Conservation (phyloP, 2,113 vertebrate species). For the Zootoca vivipara region DNA sequence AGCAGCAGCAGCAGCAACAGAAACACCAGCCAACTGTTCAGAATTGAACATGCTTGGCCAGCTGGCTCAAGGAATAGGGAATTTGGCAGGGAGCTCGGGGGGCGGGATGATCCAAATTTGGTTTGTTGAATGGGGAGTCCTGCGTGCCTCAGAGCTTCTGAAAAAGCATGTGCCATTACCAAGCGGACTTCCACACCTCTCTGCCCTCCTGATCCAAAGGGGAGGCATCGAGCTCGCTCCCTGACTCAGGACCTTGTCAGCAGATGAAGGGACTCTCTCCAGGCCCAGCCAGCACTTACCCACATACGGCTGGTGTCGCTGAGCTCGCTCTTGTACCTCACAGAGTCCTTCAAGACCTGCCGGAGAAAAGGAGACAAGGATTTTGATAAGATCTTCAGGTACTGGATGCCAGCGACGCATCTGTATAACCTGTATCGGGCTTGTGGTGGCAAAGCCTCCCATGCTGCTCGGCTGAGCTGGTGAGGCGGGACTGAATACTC, state of each 20-base stretch:
- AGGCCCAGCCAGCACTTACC: constrained; percentile 76
- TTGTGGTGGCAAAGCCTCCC: not conserved
- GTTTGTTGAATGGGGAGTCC: not conserved
- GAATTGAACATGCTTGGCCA: not conserved
- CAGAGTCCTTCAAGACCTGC: constrained; percentile 95
- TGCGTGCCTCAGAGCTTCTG: not conserved
- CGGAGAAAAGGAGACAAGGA: not conserved
- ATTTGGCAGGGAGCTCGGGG: too few relatives aligned
- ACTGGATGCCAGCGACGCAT: not conserved
- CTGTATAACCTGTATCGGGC: not conserved
- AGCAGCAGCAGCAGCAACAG: not conserved
- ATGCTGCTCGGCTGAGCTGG: not conserved
- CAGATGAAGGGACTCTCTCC: not conserved
- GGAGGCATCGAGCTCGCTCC: not conserved
- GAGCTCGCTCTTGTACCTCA: constrained; percentile 93
- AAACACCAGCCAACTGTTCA: not conserved
- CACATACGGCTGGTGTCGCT: constrained; percentile 99
- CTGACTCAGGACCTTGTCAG: not conserved
- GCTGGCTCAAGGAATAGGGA: not conserved
- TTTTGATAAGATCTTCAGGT: not conserved
- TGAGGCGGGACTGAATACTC: not conserved
- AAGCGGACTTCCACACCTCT: not conserved
- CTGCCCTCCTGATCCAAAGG: not conserved
- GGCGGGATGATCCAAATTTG: not conserved
- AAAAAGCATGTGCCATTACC: not conserved